Percentiles rank a stretch among this genome's conserved stretches.
phyloP scores from a whole-genome alignment of 2,113 vertebrate genomes.

The Thalassarche chlororhynchos region DNA sequence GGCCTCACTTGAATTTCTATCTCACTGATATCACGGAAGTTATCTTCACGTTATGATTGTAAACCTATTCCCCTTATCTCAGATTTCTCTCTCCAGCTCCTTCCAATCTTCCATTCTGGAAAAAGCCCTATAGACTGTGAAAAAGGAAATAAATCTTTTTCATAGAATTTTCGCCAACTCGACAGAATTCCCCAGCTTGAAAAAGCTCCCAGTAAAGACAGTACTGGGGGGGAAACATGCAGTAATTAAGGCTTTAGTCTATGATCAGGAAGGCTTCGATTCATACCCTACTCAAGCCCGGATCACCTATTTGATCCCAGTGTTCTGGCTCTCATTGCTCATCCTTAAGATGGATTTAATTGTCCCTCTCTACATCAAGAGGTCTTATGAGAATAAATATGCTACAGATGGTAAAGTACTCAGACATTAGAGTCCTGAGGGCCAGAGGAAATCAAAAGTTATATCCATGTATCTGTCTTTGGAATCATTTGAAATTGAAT shows the following conservation, averaged over 20 bases:
- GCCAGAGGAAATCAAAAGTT: constrained; percentile 44
- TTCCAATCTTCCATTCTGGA: not conserved
- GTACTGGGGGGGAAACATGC: not conserved
- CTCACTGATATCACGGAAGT: not conserved
- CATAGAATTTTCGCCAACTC: not conserved
- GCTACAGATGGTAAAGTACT: constrained; percentile 42
- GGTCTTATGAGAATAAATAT: constrained; percentile 27
- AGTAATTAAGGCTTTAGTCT: not conserved
- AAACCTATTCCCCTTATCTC: not conserved
- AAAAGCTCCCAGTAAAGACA: not conserved
- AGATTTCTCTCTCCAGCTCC: not conserved
- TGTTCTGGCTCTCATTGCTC: constrained; percentile 10
- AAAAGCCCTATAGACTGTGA: not conserved
- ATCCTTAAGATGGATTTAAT: constrained; percentile 27
- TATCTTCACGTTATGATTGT: not conserved
- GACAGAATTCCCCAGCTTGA: not conserved
- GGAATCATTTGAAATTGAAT: not conserved
- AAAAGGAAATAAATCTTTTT: not conserved
- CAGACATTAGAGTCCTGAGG: not conserved
- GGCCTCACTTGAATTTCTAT: not conserved
- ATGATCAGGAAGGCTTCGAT: not conserved
- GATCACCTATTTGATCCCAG: not conserved
- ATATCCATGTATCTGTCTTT: constrained; percentile 15
- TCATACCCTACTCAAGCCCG: not conserved
- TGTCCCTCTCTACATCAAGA: not conserved